Percentiles rank a stretch among this genome's conserved stretches.
These are phyloP conservation scores for Lagria hirta DNA, from an alignment of 2,888 invertebrate species.

Conservation along the genomic window DNA sequence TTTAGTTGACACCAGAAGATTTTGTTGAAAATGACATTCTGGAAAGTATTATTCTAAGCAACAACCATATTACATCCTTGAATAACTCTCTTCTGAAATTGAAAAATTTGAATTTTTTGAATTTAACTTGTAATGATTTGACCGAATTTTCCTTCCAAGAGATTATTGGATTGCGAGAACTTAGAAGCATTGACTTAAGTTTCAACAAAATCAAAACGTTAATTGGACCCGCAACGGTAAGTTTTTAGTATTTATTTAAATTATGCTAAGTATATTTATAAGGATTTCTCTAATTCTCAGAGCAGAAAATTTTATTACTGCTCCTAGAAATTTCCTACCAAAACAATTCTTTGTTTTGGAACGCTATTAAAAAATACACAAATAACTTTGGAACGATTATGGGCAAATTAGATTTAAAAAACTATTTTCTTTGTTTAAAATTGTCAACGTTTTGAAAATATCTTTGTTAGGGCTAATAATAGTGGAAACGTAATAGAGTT, in stretches of 20 bases:
- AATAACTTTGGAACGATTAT: no score
- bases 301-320: no score
- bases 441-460: no score
- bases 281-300: no score
- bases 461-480: no score
- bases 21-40: slow-evolving; percentile 71
- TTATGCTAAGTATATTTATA: slow-evolving; percentile 4
- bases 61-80: slow-evolving; percentile 70
- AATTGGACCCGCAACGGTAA: slow-evolving; percentile 67
- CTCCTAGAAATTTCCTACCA: no score
- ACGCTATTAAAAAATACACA: no score
- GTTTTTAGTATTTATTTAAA: slow-evolving; percentile 28
- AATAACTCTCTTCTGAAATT: slow-evolving; percentile 74
- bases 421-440: no score
- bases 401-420: no score
- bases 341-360: no score
- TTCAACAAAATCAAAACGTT: slow-evolving; percentile 71
- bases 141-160: slow-evolving; percentile 79
- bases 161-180: slow-evolving; percentile 69
- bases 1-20: slow-evolving; percentile 71
- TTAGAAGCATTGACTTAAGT: slow-evolving; percentile 75
- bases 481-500: no score
- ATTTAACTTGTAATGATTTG: slow-evolving; percentile 74
- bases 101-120: slow-evolving; percentile 66
- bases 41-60: slow-evolving; percentile 70